Percentiles rank a stretch among this genome's conserved stretches.
phyloP scores from a whole-genome alignment of 2,113 vertebrate species.

The Eublepharis macularius region DNA sequence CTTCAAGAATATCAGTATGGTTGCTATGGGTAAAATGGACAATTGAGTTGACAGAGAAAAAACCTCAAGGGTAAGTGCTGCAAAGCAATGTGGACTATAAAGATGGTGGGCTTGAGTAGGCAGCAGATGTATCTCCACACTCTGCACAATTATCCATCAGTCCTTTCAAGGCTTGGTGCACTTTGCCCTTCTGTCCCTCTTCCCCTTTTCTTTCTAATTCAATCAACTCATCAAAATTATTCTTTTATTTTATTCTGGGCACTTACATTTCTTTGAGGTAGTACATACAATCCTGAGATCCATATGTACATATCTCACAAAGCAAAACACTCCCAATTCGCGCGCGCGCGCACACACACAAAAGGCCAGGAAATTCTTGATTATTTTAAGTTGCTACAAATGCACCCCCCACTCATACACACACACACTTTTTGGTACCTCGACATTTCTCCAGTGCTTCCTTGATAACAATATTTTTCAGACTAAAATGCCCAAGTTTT shows the following conservation, averaged over 20 bases:
- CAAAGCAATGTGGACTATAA: too few relatives aligned
- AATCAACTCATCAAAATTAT: neutral
- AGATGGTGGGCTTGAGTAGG: neutral
- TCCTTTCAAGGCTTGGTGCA: too few relatives aligned
- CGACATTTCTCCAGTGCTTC: slow-evolving; percentile 22
- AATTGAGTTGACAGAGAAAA: neutral
- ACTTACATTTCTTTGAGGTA: neutral
- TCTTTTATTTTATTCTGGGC: neutral
- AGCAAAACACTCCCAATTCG: neutral
- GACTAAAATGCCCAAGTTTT: slow-evolving; percentile 17
- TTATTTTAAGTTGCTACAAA: neutral
- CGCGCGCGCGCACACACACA: neutral
- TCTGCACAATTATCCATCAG: neutral
- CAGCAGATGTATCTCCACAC: neutral
- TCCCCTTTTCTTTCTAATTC: too few relatives aligned
- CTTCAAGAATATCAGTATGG: neutral
- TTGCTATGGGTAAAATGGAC: neutral
- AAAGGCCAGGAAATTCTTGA: neutral
- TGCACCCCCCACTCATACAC: neutral
- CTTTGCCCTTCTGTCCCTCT: neutral
- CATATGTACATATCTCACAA: neutral
- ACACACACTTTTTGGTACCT: slow-evolving; percentile 1
- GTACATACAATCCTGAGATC: neutral
- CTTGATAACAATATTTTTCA: slow-evolving; percentile 24
- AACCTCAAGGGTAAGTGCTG: neutral